These are phyloP conservation scores for Amphiura filiformis DNA, from an alignment of 35 echinoderm and acorn worm species.

Conservation along the genomic window DNA sequence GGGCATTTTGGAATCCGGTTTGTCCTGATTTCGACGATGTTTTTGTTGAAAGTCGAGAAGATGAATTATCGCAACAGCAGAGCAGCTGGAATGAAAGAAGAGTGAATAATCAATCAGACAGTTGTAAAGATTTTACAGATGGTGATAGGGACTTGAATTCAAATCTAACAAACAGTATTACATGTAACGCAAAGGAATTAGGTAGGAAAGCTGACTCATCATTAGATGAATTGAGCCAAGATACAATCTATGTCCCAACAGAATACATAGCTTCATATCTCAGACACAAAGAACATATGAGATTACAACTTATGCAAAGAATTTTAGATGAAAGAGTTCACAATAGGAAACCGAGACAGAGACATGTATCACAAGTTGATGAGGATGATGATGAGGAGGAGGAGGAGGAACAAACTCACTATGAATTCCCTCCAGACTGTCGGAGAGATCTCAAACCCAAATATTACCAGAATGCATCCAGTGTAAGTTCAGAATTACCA, in stretches of 20 bases:
- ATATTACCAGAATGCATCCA: neutral
- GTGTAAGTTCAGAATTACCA: neutral
- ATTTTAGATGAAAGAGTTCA: neutral
- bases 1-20: slow-evolving; percentile 28
- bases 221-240: neutral
- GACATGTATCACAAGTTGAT: neutral
- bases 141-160: neutral
- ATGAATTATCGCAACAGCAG: neutral
- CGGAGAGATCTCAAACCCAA: slow-evolving; percentile 25
- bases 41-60: slow-evolving; percentile 17
- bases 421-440: slow-evolving; percentile 30
- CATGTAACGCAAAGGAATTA: slow-evolving; percentile 12
- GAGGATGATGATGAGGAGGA: neutral
- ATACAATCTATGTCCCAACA: slow-evolving; percentile 57
- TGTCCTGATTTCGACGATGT: slow-evolving; percentile 24
- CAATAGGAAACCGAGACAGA: neutral
- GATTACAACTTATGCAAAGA: slow-evolving; percentile 33
- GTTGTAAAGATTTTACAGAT: neutral
- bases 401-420: neutral
- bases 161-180: neutral
- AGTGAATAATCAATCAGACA: neutral
- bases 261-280: slow-evolving; percentile 65
- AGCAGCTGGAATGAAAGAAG: neutral
- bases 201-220: slow-evolving; percentile 1
- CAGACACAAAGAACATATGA: slow-evolving; percentile 45